These are phyloP conservation scores for Desoria tigrina DNA, from an alignment of 2,888 invertebrate genomes.

Conservation along the genomic window DNA sequence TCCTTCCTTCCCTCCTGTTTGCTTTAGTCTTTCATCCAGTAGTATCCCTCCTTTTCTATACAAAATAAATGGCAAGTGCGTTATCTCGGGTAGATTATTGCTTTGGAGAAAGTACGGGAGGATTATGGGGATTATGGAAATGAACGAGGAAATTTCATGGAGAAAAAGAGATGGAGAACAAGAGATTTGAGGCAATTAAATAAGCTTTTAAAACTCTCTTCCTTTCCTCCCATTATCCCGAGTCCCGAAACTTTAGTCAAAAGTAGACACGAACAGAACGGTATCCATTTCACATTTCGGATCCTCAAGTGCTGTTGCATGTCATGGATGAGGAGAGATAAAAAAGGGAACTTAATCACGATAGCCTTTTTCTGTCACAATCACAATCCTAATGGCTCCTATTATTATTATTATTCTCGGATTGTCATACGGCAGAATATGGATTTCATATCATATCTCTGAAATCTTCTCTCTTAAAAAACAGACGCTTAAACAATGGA, in stretches of 20 bases:
- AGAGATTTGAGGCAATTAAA: slow-evolving; percentile 15
- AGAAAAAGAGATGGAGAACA: not conserved
- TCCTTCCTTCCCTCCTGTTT: not conserved
- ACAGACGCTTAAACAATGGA: too few species aligned
- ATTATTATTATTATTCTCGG: too few species aligned
- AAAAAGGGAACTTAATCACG: slow-evolving; percentile 2
- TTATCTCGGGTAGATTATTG: too few species aligned
- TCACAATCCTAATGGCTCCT: too few species aligned
- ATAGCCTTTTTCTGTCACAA: slow-evolving; percentile 6
- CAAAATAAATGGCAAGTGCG: too few species aligned
- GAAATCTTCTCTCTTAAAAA: too few species aligned
- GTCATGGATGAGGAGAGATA: slow-evolving; percentile 10
- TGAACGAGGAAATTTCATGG: not conserved
- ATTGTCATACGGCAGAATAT: too few species aligned
- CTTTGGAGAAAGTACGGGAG: too few species aligned
- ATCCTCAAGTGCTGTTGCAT: slow-evolving; percentile 8
- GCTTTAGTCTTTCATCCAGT: too few species aligned
- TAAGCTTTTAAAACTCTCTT: slow-evolving; percentile 16
- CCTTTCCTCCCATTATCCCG: not conserved
- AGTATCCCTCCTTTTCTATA: too few species aligned
- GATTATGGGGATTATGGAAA: not conserved
- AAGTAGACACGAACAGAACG: slow-evolving; percentile 7
- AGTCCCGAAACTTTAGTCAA: not conserved
- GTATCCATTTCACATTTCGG: slow-evolving; percentile 12
- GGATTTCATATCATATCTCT: too few species aligned